Base-by-base conservation (phyloP, 2,888 invertebrate species). In the Bursaphelenchus okinawaensis region DNA sequence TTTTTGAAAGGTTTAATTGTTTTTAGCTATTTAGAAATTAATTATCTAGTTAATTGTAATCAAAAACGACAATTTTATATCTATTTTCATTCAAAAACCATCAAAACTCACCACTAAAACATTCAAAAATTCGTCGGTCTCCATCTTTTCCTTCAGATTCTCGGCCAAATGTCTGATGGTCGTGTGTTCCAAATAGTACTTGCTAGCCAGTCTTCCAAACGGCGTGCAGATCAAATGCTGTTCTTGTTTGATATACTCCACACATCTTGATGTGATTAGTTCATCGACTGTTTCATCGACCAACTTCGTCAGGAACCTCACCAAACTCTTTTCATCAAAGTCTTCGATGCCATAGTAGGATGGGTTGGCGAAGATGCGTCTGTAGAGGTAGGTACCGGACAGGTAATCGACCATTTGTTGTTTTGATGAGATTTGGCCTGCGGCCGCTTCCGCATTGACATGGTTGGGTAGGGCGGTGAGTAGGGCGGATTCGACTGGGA, bases 371-470 rank as follows among this genome's bases (percentile, higher is more conserved):
- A 73, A 71, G 6, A 71, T 56, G 0, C 71, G 70, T 28, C 95
- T 87, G 86, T 94, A 98, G 86, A 96, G 93, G 82, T 93, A 99
- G 0, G 98, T 99, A 91, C 95, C 98, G 0, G 96, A 94, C 72
- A 98, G 86, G 85, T 98, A 99, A 84, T 98, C 95, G 65, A 98
- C 86, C 57, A 93, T 90, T 75, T 93, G 91, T 83, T 92, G 91
- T 82, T 91, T 93, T 0, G 90, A 89, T 72, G 88, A 88, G n/a
- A 99, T 90, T 0, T 94, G 95, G 62, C 93, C 94, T 24, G 95
- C 92, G 0, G 94, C 86, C 54, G 88, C 84, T 83, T 98, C 98
- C 0, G 98, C 98, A 84, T 98, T 98, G 71, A 96, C 87, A 84
- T 98, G 98, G 84, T 99, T 96, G 0, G 95, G 89, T 62, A 99